Evolutionary conservation across 2,888 invertebrate species (phyloP).

Genomic region (Conchocele bisecta): DNA sequence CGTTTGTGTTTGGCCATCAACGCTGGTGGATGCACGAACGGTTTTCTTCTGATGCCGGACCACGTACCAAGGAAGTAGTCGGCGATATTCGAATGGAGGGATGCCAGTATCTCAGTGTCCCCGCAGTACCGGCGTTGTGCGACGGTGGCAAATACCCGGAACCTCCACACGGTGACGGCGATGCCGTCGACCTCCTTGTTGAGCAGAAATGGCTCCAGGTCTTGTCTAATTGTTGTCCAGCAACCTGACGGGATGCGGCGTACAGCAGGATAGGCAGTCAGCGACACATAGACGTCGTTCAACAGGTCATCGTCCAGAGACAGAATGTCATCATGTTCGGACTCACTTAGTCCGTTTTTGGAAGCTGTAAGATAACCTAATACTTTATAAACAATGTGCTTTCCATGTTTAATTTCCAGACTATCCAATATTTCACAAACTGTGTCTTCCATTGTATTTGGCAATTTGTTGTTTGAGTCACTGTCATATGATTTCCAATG

Average conservation of each 20-base stretch:
- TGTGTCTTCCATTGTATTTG: constrained; percentile 63
- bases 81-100: constrained; percentile 71
- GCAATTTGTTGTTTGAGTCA: constrained; percentile 38
- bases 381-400: constrained; percentile 63
- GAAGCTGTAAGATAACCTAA: constrained; percentile 74
- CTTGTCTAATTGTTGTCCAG: constrained; percentile 68
- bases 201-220: constrained; percentile 65
- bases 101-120: constrained; percentile 18
- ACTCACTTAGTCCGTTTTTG: constrained; percentile 71
- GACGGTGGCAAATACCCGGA: constrained; percentile 67
- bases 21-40: constrained; percentile 68
- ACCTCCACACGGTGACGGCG: constrained; percentile 74
- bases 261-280: constrained; percentile 70
- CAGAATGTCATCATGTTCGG: constrained; percentile 75
- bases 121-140: constrained; percentile 66
- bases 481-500: constrained; percentile 72
- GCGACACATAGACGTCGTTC: constrained; percentile 64
- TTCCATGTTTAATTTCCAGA: constrained; percentile 70
- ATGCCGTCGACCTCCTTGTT: constrained; percentile 71
- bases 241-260: constrained; percentile 72
- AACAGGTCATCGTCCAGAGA: constrained; percentile 76
- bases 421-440: constrained; percentile 69
- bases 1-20: constrained; percentile 61
- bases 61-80: constrained; percentile 79
- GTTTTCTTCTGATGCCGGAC: constrained; percentile 73